Evolutionary conservation across 2,113 vertebrate species (phyloP), one percentile per base, ranked within the genome.

Genomic region (Myocastor coypus): DNA sequence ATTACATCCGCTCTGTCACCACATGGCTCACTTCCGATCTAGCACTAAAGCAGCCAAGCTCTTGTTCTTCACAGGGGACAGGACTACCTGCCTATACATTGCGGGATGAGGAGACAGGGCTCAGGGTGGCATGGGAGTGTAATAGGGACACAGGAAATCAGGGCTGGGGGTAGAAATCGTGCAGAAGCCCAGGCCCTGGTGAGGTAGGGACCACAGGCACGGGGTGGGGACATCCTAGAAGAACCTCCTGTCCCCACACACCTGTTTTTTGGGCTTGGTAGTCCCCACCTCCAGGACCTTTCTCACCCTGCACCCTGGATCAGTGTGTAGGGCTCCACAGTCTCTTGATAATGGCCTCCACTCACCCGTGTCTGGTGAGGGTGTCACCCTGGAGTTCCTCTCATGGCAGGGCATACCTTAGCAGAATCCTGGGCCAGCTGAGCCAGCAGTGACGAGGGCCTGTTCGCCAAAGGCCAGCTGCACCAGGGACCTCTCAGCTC

Each of bases 101-200:
- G 32, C 50, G 34, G 37, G 28, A 37, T 0, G 7, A 26, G 13
- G 10, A 22, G 37, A 12, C 1, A 0, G 34, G 1, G 14, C 32
- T 50, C 6, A 40, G 32, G 57, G 24, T 16, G 75, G 4, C 52
- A 61, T 3, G 57, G 59, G 37, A 92, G 83, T 34, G n/a, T 78
- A 17, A 61, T 5, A 2, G 46, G 52, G 63, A 20, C 50, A 63
- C 7, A 1, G 26, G 46, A 37, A 63, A 59, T 0, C 0, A 11
- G 32, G 81, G 26, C 5, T 7, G 42, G 5, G 11, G 61, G 26
- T 17, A 19, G 40, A 77, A 81, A 75, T 32, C 57, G 1, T 30
- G 4, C 16, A 40, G 68, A 93, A 57, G 19, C n/a, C 26, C 34
- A 26, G 46, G 83, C 22, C 46, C 10, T 77, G 13, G 13, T n/a